Percentiles rank a stretch among this genome's conserved stretches.
Conservation (phyloP, 2,797 vertebrate species). For the Chelonia mydas region DNA sequence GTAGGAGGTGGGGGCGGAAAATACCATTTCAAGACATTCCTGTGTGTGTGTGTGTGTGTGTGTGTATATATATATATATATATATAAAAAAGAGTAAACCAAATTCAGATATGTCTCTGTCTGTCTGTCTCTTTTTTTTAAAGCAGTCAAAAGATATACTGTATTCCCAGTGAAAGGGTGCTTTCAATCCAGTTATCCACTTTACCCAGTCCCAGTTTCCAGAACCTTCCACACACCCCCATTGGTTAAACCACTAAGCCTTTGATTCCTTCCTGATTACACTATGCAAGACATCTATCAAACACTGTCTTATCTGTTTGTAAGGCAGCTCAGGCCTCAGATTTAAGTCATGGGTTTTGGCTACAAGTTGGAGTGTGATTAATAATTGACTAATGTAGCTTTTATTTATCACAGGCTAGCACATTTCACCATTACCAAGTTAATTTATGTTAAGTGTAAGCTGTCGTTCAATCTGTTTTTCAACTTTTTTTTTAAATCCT, state of each 20-base stretch:
- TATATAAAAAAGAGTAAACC: conserved; percentile 56
- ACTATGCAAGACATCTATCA: conserved; percentile 84
- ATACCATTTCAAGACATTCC: conserved; percentile 62
- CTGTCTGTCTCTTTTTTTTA: background rate
- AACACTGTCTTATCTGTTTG: conserved; percentile 87
- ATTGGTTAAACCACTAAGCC: conserved; percentile 78
- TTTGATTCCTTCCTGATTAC: conserved; percentile 83
- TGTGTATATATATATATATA: conserved; percentile 17
- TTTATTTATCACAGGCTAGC: conserved; percentile 89
- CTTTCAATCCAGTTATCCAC: conserved; percentile 76
- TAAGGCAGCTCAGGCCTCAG: conserved; percentile 86
- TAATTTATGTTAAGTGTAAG: conserved; percentile 89
- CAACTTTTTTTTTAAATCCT: conserved; percentile 81
- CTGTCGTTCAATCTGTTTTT: conserved; percentile 87
- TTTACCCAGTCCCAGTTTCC: conserved; percentile 75
- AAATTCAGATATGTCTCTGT: conserved; percentile 64
- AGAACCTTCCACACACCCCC: conserved; percentile 81
- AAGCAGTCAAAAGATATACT: conserved; percentile 68
- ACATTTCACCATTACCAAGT: conserved; percentile 86
- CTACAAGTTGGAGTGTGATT: conserved; percentile 90
- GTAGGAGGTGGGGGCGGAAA: conserved; percentile 67
- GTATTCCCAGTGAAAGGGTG: conserved; percentile 74
- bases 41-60: background rate
- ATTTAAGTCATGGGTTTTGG: conserved; percentile 88
- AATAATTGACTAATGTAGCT: conserved; percentile 90